Percentiles rank a stretch among this genome's conserved stretches.
These are phyloP conservation scores for Campylorhamphus procurvoides DNA, from an alignment of 2,113 vertebrate species.

Conservation along the genomic window DNA sequence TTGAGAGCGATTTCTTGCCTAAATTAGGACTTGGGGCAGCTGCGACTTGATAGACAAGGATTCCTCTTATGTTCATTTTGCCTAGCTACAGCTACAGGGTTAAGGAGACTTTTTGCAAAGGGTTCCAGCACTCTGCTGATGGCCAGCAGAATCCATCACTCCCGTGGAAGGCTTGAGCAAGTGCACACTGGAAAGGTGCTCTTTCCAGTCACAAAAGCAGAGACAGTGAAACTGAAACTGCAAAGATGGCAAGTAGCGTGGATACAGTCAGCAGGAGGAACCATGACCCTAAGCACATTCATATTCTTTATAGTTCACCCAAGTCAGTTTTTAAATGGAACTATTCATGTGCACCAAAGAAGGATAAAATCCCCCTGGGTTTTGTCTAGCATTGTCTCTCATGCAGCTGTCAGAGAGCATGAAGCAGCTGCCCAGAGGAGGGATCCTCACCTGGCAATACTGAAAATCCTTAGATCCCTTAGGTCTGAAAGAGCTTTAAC, in stretches of 20 bases:
- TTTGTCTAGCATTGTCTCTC: neutral
- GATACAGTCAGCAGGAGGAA: neutral
- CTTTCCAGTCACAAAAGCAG: neutral
- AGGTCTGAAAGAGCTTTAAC: neutral
- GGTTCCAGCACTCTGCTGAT: neutral
- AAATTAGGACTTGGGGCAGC: neutral
- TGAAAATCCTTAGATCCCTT: neutral
- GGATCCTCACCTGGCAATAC: neutral
- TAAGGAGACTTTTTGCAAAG: neutral
- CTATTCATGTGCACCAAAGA: neutral
- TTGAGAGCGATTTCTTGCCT: neutral
- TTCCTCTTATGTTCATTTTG: neutral
- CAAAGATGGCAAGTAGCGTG: rapidly evolving
- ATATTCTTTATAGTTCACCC: neutral
- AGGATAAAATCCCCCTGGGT: neutral
- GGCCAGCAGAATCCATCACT: neutral
- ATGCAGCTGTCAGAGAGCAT: neutral
- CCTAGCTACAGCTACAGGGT: neutral
- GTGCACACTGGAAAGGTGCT: neutral
- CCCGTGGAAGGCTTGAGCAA: neutral
- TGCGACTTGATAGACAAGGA: neutral
- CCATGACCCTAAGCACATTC: neutral
- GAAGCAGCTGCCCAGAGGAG: neutral
- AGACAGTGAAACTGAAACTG: slow-evolving; percentile 13
- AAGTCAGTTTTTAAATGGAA: neutral